Evolutionary conservation across 2,113 vertebrate species (phyloP).

Genomic region (Myotis lucifugus): DNA sequence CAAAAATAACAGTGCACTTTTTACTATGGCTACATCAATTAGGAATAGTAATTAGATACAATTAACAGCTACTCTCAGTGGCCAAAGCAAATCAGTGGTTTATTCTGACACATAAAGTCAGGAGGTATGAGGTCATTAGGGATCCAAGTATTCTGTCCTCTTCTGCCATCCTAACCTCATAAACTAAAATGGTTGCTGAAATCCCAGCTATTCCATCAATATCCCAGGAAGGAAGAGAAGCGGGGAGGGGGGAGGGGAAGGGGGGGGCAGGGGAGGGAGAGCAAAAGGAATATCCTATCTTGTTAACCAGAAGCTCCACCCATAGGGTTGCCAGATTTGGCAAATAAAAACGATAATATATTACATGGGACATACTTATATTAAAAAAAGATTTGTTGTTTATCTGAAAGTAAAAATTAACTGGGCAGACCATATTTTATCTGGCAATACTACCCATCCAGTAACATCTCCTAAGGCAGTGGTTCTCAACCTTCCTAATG

Average conservation of each 20-base stretch:
- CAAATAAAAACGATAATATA: background rate
- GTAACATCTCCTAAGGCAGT: background rate
- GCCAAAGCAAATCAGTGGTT: background rate
- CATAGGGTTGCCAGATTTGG: background rate
- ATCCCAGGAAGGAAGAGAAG: background rate
- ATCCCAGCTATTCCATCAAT: background rate
- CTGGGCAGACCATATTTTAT: background rate
- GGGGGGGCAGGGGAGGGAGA: background rate
- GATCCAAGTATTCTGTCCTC: background rate
- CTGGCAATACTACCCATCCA: background rate
- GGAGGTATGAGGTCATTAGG: background rate
- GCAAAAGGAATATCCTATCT: background rate
- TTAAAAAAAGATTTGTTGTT: background rate
- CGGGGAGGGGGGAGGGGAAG: fast-evolving
- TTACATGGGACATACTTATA: background rate
- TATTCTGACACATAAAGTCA: background rate
- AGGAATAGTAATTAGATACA: background rate
- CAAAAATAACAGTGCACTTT: background rate
- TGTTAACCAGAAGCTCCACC: background rate
- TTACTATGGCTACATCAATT: background rate
- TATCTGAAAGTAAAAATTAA: slow-evolving; percentile 37
- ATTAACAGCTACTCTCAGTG: background rate
- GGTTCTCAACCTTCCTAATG: too few species aligned
- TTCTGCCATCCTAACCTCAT: background rate
- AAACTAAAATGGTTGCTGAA: background rate